These are phyloP conservation scores for Leptosomus discolor DNA, from an alignment of 2,113 vertebrate species.

Conservation along the genomic window DNA sequence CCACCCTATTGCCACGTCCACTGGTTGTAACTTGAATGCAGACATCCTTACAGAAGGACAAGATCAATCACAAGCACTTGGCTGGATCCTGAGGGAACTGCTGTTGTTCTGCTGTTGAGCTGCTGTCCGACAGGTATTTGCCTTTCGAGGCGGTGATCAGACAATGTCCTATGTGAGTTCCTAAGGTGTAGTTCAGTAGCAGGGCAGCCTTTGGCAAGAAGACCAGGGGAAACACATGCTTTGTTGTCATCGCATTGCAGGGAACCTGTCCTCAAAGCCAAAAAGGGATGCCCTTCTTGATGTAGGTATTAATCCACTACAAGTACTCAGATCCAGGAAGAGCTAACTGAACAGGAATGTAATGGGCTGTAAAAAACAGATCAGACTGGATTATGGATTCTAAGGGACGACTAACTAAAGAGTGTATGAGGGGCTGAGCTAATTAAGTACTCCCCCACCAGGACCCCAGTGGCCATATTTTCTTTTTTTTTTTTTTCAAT, in stretches of 20 bases:
- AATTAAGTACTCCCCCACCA: not conserved
- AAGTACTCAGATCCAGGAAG: not conserved
- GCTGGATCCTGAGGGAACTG: not conserved
- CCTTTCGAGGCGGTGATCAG: not conserved
- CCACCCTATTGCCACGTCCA: fast-evolving
- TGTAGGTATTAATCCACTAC: not conserved
- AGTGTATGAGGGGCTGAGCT: not conserved
- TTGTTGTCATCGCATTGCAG: not conserved
- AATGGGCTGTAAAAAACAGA: not conserved
- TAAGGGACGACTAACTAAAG: not conserved
- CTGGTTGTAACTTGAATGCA: not conserved
- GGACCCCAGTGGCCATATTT: not conserved
- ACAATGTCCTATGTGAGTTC: fast-evolving
- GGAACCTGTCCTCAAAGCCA: not conserved
- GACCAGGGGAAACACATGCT: not conserved
- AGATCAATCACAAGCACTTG: not conserved
- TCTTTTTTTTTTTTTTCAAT: not conserved
- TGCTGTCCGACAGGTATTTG: not conserved
- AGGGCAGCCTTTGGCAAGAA: not conserved
- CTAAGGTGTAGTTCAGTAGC: not conserved
- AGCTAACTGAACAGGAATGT: not conserved
- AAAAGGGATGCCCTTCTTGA: not conserved
- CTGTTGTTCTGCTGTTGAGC: not conserved
- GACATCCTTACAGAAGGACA: not conserved
- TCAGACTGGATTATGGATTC: not conserved